Evolutionary conservation across 2,797 vertebrate genomes (phyloP).

Genomic region (Cuculus canorus): DNA sequence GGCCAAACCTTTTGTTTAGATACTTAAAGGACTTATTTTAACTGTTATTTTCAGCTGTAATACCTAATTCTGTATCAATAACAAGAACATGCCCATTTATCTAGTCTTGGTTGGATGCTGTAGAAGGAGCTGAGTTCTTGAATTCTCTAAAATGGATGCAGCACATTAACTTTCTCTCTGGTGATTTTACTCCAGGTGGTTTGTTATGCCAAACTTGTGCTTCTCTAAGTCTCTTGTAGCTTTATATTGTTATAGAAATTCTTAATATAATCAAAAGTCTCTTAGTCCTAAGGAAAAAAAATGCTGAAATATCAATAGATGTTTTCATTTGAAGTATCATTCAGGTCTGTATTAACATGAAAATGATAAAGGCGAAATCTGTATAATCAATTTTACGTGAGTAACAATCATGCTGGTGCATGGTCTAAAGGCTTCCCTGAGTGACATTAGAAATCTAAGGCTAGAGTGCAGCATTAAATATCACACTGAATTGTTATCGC

Average conservation of each 20-base stretch:
- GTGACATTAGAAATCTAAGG: background rate
- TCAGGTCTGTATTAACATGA: background rate
- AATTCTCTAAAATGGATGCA: background rate
- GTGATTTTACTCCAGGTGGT: background rate
- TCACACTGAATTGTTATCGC: background rate
- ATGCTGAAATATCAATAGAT: background rate
- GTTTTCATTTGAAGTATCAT: background rate
- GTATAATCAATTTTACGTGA: background rate
- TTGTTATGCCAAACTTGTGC: background rate
- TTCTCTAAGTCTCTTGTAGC: background rate
- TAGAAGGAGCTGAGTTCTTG: background rate
- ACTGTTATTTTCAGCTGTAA: background rate
- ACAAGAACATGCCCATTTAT: background rate
- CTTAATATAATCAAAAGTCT: slow-evolving; percentile 8
- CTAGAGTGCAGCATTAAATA: slow-evolving; percentile 28
- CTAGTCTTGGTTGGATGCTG: background rate
- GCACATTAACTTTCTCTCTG: background rate
- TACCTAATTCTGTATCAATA: background rate
- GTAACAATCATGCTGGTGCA: background rate
- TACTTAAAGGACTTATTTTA: background rate
- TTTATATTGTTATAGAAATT: slow-evolving; percentile 20
- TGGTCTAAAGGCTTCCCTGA: background rate
- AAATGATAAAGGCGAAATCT: slow-evolving; percentile 32
- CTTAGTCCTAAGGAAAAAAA: background rate
- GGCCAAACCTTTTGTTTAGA: background rate